Base-by-base conservation (phyloP, 2,888 invertebrate genomes). In the Neelides folsomi region DNA sequence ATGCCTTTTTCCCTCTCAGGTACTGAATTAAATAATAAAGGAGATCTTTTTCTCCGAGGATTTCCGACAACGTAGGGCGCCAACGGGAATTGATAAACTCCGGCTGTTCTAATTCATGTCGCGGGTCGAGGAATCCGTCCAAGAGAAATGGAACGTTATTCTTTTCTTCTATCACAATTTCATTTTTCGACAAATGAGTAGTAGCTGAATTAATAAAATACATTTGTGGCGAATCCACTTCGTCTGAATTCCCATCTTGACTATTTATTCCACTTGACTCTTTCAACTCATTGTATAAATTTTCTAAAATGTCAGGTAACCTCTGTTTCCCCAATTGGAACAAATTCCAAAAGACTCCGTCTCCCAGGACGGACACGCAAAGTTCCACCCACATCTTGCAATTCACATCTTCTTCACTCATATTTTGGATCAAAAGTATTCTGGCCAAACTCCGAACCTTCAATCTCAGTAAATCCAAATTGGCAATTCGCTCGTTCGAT, bases 301-400 rank as follows among this genome's bases (percentile, higher is more conserved):
- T 19, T 37, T 51, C 19, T 19, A 36, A 16, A 20, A 50, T 43
- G 10, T 47, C 49, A 38, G 64, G 64, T 20, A 64, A 27, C 42
- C 58, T 49, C 2, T 60, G 53, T 43, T 48, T 54, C 9, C 60
- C 64, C 37, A 64, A 40, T 27, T 53, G 16, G 40, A 64, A 56
- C n/a, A 62, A 52, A 47, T 62, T 64, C 56, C 62, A 60, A 3
- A 62, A 50, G 16, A 64, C 64, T 20, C 62, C 63, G 49, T 64
- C 64, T 0, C 54, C 53, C 38, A 64, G 34, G 3, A 64, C 62
- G n/a, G 62, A 53, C 8, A 64, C 50, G 37, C 59, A 59, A 4
- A 64, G 51, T 45, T 64, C 62, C 46, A 49, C 45, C 64, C 62
- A 64, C n/a, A 64, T 38, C 45, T 49, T 54, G 38, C 62, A 64